Percentiles rank a stretch among this genome's conserved stretches.
Conservation (phyloP, 2,888 invertebrate genomes). For the Dicycla oo region DNA sequence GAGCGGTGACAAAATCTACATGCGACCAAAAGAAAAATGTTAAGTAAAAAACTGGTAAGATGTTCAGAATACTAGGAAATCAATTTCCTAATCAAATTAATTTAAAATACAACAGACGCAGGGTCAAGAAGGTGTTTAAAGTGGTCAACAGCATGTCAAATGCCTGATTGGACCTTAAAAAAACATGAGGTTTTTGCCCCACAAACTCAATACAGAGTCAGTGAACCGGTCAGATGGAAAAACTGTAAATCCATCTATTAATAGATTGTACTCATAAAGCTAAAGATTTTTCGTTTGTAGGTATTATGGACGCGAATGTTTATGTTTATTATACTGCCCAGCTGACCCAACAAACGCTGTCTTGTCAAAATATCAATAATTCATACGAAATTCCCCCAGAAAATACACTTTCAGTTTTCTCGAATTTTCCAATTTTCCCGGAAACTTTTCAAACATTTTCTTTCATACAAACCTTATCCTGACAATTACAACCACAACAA, state of each 20-base stretch:
- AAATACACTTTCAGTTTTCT: too few species aligned
- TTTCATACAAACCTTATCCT: too few species aligned
- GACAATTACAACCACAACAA: too few species aligned
- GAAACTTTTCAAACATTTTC: too few species aligned
- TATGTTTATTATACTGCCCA: neutral
- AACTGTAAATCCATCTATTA: conserved; percentile 50
- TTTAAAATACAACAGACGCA: conserved; percentile 23
- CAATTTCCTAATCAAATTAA: conserved; percentile 24
- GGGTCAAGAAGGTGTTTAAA: conserved; percentile 58
- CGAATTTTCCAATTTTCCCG: too few species aligned
- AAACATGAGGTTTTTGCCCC: conserved; percentile 49
- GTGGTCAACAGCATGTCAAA: conserved; percentile 56
- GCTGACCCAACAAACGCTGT: too few species aligned
- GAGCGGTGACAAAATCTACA: too few species aligned
- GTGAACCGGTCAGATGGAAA: conserved; percentile 53
- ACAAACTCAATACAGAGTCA: conserved; percentile 39
- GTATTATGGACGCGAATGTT: conserved; percentile 4
- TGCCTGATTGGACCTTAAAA: conserved; percentile 40
- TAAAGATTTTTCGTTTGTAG: conserved; percentile 15
- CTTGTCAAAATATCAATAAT: too few species aligned
- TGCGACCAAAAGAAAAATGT: too few species aligned
- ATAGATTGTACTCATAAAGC: conserved; percentile 34
- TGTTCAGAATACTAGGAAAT: conserved; percentile 35
- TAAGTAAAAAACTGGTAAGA: neutral
- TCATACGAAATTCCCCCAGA: too few species aligned